Percentiles rank a stretch among this genome's conserved stretches.
Conservation (phyloP, 23 tunicate species). For the Ciona savignyi region DNA sequence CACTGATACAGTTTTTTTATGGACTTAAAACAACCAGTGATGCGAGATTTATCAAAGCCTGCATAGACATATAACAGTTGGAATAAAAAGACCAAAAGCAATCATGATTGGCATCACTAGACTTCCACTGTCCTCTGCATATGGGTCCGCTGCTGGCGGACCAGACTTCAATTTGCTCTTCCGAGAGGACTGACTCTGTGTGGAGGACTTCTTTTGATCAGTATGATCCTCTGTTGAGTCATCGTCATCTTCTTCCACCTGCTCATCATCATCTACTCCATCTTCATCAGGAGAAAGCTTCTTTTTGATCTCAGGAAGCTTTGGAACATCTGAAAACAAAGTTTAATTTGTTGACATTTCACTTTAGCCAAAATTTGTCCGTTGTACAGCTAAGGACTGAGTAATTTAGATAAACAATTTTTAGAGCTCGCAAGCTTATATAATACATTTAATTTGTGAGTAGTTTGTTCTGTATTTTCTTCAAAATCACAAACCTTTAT, state of each 20-base stretch:
- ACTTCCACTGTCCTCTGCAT: constrained; percentile 78
- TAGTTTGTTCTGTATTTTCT: too few relatives aligned
- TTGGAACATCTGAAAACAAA: constrained; percentile 39
- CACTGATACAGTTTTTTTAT: too few relatives aligned
- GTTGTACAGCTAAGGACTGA: too few relatives aligned
- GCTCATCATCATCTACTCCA: constrained; percentile 8
- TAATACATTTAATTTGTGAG: too few relatives aligned
- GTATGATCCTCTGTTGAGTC: constrained; percentile 47
- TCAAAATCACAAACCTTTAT: too few relatives aligned
- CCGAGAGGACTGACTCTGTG: constrained; percentile 5
- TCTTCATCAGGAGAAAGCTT: background rate
- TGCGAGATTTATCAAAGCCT: constrained; percentile 30
- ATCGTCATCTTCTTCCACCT: constrained; percentile 46
- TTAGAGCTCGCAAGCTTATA: too few relatives aligned
- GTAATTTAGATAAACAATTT: too few relatives aligned
- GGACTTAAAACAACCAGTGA: too few relatives aligned
- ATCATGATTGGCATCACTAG: constrained; percentile 77
- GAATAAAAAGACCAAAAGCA: constrained; percentile 79
- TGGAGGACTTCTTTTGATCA: background rate
- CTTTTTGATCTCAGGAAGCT: constrained; percentile 48
- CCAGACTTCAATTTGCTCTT: constrained; percentile 68
- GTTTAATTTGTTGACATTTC: too few relatives aligned
- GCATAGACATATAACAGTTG: constrained; percentile 70
- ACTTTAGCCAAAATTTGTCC: too few relatives aligned
- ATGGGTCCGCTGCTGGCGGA: constrained; percentile 80